These are phyloP conservation scores for Perognathus longimembris DNA, from an alignment of 2,113 vertebrate genomes.

Conservation along the genomic window DNA sequence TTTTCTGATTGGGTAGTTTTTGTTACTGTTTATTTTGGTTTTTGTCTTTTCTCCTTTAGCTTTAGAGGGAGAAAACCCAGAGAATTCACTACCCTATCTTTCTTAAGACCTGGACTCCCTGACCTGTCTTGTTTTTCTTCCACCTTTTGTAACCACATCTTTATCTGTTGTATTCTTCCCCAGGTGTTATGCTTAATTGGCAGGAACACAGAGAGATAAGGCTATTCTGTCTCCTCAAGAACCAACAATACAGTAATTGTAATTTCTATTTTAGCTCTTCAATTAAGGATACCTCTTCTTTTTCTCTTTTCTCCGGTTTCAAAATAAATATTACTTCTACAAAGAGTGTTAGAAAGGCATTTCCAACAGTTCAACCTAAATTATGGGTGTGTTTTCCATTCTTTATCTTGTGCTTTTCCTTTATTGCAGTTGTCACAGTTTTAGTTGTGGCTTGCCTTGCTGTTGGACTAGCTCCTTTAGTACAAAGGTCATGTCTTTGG, in stretches of 20 bases:
- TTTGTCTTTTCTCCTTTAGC: neutral
- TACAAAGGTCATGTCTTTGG: neutral
- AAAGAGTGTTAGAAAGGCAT: neutral
- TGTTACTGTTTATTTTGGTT: neutral
- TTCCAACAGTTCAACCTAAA: neutral
- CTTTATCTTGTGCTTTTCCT: neutral
- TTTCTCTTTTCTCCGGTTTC: neutral
- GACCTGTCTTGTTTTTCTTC: neutral
- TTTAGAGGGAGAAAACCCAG: neutral
- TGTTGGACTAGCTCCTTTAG: neutral
- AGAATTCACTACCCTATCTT: neutral
- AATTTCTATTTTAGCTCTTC: constrained; percentile 18
- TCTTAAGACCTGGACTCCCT: neutral
- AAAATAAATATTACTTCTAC: constrained; percentile 27
- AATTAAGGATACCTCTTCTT: neutral
- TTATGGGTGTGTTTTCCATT: neutral
- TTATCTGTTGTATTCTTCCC: neutral
- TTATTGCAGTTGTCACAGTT: neutral
- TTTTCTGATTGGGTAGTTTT: neutral
- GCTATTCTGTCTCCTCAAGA: neutral
- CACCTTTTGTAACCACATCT: neutral
- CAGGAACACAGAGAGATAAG: neutral
- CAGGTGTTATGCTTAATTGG: neutral
- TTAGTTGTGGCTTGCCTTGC: neutral
- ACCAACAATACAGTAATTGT: neutral